Percentiles rank a stretch among this genome's conserved stretches.
These are phyloP conservation scores for Physocephala rufipes DNA, from an alignment of 2,888 invertebrate species.

Conservation along the genomic window DNA sequence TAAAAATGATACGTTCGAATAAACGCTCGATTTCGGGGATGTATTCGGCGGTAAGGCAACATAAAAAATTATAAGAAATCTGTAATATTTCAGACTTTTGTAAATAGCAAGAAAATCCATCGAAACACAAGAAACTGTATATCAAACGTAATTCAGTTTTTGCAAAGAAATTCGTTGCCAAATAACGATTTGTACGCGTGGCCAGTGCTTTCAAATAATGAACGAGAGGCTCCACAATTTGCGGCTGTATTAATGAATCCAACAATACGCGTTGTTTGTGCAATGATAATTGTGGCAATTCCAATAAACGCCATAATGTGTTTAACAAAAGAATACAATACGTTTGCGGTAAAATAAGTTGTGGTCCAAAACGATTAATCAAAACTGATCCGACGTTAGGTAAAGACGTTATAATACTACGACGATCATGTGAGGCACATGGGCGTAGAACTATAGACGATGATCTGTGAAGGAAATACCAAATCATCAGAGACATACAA, in stretches of 20 bases:
- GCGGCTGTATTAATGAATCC: conserved; percentile 51
- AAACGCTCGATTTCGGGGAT: conserved; percentile 70
- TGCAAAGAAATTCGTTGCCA: conserved; percentile 66
- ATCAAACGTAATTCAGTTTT: conserved; percentile 71
- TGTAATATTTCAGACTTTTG: conserved; percentile 53
- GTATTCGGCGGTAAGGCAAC: conserved; percentile 71
- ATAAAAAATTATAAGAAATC: conserved; percentile 71
- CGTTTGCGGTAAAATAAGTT: conserved; percentile 58
- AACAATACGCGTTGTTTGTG: conserved; percentile 50
- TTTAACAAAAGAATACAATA: conserved; percentile 60
- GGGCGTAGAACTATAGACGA: conserved; percentile 57
- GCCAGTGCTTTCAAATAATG: conserved; percentile 52
- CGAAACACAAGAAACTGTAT: conserved; percentile 57
- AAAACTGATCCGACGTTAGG: conserved; percentile 62
- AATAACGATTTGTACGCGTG: conserved; percentile 50
- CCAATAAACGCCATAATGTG: conserved; percentile 56
- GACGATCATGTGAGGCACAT: conserved; percentile 55
- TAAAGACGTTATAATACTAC: conserved; percentile 59
- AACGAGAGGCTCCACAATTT: conserved; percentile 54
- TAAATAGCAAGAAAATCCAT: conserved; percentile 55
- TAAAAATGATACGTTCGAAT: conserved; percentile 72
- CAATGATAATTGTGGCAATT: conserved; percentile 45
- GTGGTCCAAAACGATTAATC: conserved; percentile 56
- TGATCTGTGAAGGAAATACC: conserved; percentile 44
- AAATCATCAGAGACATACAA: not conserved